A percentile compares a stretch with the other conserved stretches of the same genome.
Evolutionary conservation across 1,140 invertebrate genomes (phyloP).

Genomic region (Wiebesia pumilae): DNA sequence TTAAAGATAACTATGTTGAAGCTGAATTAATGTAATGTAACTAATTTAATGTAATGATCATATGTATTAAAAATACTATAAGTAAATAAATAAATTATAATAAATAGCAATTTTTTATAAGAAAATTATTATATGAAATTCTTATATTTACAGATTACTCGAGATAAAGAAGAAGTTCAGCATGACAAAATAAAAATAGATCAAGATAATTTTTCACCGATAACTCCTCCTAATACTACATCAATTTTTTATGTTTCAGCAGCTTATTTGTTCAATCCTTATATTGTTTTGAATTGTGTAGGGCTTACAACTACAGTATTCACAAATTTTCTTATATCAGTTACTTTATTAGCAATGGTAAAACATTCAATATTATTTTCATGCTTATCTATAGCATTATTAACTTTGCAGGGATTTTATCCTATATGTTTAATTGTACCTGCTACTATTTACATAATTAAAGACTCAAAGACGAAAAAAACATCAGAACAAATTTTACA

Average conservation of each 20-base stretch:
- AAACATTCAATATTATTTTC: conserved; percentile 79
- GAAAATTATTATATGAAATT: too few relatives aligned
- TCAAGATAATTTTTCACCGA: conserved; percentile 52
- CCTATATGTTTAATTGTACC: conserved; percentile 90
- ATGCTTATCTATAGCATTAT: conserved; percentile 82
- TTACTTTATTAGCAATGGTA: conserved; percentile 82
- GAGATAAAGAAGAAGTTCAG: conserved; percentile 61
- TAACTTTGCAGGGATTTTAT: conserved; percentile 91
- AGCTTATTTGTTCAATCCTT: conserved; percentile 95
- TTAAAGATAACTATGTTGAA: too few relatives aligned
- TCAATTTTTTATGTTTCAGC: conserved; percentile 80
- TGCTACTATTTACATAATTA: conserved; percentile 77
- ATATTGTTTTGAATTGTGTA: conserved; percentile 92
- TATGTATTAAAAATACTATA: too few relatives aligned
- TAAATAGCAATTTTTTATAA: too few relatives aligned
- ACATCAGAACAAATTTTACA: conserved; percentile 55
- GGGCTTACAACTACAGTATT: conserved; percentile 93
- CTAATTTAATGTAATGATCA: too few relatives aligned
- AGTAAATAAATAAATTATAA: too few relatives aligned
- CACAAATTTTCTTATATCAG: conserved; percentile 87
- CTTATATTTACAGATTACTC: conserved; percentile 62
- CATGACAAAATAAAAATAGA: conserved; percentile 68
- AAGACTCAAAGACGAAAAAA: conserved; percentile 58
- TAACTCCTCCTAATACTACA: conserved; percentile 52
- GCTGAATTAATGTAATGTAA: too few relatives aligned